Percentiles rank a stretch among this genome's conserved stretches.
These are phyloP conservation scores for Bombus cullumanus DNA, from an alignment of 1,140 invertebrate species.

Conservation along the genomic window DNA sequence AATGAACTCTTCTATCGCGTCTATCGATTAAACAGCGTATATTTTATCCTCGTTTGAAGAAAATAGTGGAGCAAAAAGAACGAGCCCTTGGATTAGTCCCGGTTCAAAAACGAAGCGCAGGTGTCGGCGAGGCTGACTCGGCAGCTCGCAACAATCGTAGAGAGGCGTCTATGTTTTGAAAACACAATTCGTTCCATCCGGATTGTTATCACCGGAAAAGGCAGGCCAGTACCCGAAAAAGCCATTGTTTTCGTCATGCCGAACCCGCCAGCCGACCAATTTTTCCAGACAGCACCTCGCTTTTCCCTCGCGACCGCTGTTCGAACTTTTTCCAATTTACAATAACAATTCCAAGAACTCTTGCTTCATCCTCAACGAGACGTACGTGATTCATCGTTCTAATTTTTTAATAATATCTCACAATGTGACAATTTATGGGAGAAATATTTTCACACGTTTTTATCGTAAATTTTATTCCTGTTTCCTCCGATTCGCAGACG, in stretches of 20 bases:
- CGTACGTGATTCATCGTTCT: too few relatives aligned
- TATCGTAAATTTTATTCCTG: not conserved
- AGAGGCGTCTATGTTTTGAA: constrained; percentile 74
- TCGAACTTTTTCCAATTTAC: not conserved
- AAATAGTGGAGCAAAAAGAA: not conserved
- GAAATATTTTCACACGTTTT: not conserved
- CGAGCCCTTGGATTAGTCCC: constrained; percentile 56
- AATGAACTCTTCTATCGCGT: not conserved
- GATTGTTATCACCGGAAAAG: constrained; percentile 72
- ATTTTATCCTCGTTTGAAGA: not conserved
- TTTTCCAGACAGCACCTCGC: not conserved
- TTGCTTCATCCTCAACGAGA: not conserved
- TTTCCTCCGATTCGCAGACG: not conserved
- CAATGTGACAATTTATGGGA: not conserved
- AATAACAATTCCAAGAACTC: not conserved
- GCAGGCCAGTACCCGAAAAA: constrained; percentile 51
- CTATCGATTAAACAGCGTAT: not conserved
- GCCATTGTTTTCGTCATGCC: constrained; percentile 69
- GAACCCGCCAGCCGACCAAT: constrained; percentile 21
- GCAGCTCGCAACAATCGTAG: constrained; percentile 43
- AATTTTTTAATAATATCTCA: not conserved
- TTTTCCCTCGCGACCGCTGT: constrained; percentile 19
- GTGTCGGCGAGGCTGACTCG: constrained; percentile 63
- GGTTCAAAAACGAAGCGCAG: constrained; percentile 52
- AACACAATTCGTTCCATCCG: constrained; percentile 77